Percentiles rank a stretch among this genome's conserved stretches.
Conservation (phyloP, 2,797 vertebrate species). For the Poeciliopsis paucimaculata region DNA sequence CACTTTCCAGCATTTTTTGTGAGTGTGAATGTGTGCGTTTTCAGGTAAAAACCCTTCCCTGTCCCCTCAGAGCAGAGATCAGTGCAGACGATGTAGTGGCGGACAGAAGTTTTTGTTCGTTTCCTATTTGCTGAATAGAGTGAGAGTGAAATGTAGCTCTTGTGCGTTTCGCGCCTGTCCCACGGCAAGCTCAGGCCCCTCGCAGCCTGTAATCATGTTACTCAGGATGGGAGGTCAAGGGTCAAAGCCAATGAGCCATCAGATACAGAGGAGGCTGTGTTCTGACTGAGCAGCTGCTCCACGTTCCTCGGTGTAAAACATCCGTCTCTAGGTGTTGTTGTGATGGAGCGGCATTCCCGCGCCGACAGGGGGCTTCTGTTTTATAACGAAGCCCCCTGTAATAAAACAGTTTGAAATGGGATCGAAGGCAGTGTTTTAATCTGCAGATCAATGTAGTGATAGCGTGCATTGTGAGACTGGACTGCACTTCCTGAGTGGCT, state of each 20-base stretch:
- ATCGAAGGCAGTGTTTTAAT: conserved; percentile 47
- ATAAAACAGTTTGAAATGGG: neutral
- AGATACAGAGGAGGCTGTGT: conserved; percentile 61
- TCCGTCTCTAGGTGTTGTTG: conserved; percentile 28
- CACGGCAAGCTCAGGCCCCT: conserved; percentile 27
- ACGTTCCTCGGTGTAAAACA: conserved; percentile 47
- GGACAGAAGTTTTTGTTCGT: conserved; percentile 39
- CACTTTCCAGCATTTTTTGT: conserved; percentile 23
- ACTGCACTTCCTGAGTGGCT: neutral
- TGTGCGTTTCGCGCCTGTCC: neutral
- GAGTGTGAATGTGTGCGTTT: conserved; percentile 12
- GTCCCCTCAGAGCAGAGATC: conserved; percentile 36
- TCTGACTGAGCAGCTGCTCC: conserved; percentile 23
- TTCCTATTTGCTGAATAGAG: conserved; percentile 50
- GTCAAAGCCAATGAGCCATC: conserved; percentile 61
- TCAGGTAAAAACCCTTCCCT: conserved; percentile 28
- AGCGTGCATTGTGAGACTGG: conserved; percentile 65
- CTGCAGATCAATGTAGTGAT: conserved; percentile 39
- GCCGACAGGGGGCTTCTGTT: no score
- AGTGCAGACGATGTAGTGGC: conserved; percentile 32
- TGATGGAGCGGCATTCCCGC: conserved; percentile 28
- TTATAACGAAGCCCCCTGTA: neutral
- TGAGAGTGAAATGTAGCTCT: conserved; percentile 7
- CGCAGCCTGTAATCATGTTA: conserved; percentile 58
- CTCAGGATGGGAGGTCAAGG: conserved; percentile 47